Evolutionary conservation across 2,113 vertebrate species (phyloP).

Genomic region (Phyllopteryx taeniolatus): DNA sequence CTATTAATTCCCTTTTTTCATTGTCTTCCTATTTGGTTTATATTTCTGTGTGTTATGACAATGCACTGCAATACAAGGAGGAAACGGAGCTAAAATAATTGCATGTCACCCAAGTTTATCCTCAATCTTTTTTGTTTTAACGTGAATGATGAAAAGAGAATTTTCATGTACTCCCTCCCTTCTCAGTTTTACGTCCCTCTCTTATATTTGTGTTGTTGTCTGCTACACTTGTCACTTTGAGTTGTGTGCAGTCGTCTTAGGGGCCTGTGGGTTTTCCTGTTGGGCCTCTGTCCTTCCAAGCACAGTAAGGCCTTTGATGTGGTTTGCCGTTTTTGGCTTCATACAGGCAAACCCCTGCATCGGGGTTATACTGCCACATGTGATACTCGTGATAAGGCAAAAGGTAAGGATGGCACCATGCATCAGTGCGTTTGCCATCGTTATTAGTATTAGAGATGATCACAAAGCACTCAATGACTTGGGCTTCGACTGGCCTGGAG

Average conservation of each 20-base stretch:
- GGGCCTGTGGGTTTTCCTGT: slow-evolving; percentile 41
- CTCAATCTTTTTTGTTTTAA: too few species aligned
- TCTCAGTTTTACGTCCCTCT: neutral
- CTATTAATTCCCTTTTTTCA: neutral
- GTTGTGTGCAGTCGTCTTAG: slow-evolving; percentile 53
- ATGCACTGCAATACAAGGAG: too few species aligned
- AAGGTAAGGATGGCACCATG: neutral
- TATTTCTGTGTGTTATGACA: slow-evolving; percentile 26
- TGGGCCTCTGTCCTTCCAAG: slow-evolving; percentile 48
- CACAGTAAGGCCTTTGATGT: slow-evolving; percentile 50
- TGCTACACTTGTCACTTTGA: slow-evolving; percentile 57
- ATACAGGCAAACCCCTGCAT: slow-evolving; percentile 6
- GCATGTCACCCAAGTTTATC: too few species aligned
- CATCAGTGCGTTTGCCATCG: neutral
- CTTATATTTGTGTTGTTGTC: slow-evolving; percentile 21
- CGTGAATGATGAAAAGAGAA: too few species aligned
- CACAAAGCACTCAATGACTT: slow-evolving; percentile 46
- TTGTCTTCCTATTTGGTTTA: slow-evolving; percentile 1
- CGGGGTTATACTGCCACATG: neutral
- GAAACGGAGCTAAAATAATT: too few species aligned
- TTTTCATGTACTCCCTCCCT: neutral
- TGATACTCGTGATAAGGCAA: neutral
- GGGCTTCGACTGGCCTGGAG: slow-evolving; percentile 33
- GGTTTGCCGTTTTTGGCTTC: slow-evolving; percentile 35
- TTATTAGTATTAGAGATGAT: slow-evolving; percentile 47